phyloP scores from a whole-genome alignment of 2,888 invertebrate genomes.

The Acheta domesticus region DNA sequence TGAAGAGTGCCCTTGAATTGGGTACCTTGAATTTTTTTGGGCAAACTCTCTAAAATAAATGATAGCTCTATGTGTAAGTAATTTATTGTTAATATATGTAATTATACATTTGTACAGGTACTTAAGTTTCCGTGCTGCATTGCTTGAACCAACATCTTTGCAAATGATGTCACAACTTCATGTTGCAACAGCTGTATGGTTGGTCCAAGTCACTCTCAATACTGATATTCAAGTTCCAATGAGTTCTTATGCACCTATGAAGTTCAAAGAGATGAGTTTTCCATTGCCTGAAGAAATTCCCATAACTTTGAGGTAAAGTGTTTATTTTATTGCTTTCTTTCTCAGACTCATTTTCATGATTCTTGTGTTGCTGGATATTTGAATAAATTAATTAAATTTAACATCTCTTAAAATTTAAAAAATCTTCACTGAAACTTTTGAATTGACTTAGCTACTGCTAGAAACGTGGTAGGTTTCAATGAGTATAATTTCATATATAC shows the following conservation, averaged over 20 bases:
- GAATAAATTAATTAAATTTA: too few species aligned
- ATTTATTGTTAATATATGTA: constrained; percentile 4
- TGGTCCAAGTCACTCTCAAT: constrained; percentile 74
- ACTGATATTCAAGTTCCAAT: constrained; percentile 43
- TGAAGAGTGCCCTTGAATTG: too few species aligned
- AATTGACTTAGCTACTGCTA: too few species aligned
- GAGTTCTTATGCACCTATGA: constrained; percentile 60
- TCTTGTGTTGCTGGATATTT: too few species aligned
- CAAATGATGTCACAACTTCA: constrained; percentile 70
- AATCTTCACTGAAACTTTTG: too few species aligned
- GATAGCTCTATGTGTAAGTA: too few species aligned
- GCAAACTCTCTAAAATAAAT: too few species aligned
- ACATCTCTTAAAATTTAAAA: too few species aligned
- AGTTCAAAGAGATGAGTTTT: constrained; percentile 56
- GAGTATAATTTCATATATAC: too few species aligned
- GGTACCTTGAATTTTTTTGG: too few species aligned
- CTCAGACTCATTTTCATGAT: not conserved
- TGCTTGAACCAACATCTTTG: constrained; percentile 72
- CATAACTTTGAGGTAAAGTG: constrained; percentile 60
- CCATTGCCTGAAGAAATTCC: constrained; percentile 64
- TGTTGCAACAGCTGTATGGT: constrained; percentile 78
- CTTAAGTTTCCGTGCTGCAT: constrained; percentile 67
- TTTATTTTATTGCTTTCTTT: constrained; percentile 19
- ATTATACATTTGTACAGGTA: constrained; percentile 52
- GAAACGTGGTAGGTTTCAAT: too few species aligned